These are phyloP conservation scores for Calephelis perditalis DNA, from an alignment of 2,888 invertebrate species.

Conservation along the genomic window DNA sequence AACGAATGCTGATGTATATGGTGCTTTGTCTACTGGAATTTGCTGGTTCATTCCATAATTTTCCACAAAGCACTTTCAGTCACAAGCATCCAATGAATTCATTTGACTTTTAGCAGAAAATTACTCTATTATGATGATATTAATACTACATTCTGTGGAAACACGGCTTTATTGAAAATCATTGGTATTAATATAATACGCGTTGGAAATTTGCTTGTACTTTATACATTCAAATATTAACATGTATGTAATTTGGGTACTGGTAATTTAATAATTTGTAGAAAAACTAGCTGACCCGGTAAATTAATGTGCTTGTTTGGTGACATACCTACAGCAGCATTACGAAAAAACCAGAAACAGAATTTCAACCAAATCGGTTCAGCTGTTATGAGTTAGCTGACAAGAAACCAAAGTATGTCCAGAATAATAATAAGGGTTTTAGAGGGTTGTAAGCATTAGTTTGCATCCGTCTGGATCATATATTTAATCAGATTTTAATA, in stretches of 20 bases:
- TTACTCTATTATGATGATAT: slow-evolving; percentile 3
- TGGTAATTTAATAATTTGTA: no score
- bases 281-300: no score
- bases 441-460: no score
- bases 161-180: not conserved
- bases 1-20: not conserved
- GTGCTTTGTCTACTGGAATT: not conserved
- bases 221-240: not conserved
- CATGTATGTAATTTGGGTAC: not conserved
- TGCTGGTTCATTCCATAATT: slow-evolving; percentile 2
- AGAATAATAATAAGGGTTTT: no score
- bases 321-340: no score
- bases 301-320: no score
- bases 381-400: no score
- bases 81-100: not conserved
- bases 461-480: no score
- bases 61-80: slow-evolving; percentile 2
- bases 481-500: no score
- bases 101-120: slow-evolving; percentile 7
- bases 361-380: no score
- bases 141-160: slow-evolving; percentile 4
- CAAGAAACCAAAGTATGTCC: no score
- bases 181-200: slow-evolving; percentile 3
- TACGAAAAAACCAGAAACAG: no score
- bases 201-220: not conserved